Evolutionary conservation across 64 coral and sea anemone species (phyloP).

Genomic region (Catalaphyllia jardinei): DNA sequence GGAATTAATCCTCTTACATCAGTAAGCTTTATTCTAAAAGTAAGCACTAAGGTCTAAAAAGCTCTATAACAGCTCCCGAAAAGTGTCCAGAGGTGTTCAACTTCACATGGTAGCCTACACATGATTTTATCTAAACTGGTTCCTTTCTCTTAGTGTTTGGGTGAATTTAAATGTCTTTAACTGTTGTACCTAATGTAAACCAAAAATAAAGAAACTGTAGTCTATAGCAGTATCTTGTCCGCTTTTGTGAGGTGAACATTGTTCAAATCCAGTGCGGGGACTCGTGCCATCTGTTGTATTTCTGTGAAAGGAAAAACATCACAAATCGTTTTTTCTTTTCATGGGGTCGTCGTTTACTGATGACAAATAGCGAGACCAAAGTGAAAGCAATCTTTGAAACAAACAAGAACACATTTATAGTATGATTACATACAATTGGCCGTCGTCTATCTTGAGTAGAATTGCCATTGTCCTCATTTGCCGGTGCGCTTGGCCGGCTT

Average conservation of each 20-base stretch:
- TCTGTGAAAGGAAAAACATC: neutral
- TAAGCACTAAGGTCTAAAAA: neutral
- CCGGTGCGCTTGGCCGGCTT: neutral
- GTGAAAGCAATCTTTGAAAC: neutral
- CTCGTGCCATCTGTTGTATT: constrained; percentile 4
- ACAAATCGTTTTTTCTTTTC: neutral
- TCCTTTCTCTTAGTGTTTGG: no score
- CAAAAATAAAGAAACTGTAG: neutral
- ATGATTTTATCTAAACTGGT: no score
- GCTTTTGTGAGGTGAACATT: neutral
- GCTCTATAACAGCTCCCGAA: neutral
- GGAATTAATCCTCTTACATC: neutral
- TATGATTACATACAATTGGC: neutral
- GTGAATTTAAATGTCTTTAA: no score
- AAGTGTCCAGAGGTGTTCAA: neutral
- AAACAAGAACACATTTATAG: neutral
- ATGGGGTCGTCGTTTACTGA: neutral
- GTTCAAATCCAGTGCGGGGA: neutral
- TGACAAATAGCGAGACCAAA: neutral
- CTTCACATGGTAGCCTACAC: no score
- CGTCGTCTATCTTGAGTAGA: neutral
- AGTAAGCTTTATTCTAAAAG: neutral
- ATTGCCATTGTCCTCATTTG: neutral
- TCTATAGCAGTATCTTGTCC: neutral
- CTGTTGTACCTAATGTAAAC: neutral